These are phyloP conservation scores for Euura lappo DNA, from an alignment of 1,140 invertebrate genomes.

Conservation along the genomic window DNA sequence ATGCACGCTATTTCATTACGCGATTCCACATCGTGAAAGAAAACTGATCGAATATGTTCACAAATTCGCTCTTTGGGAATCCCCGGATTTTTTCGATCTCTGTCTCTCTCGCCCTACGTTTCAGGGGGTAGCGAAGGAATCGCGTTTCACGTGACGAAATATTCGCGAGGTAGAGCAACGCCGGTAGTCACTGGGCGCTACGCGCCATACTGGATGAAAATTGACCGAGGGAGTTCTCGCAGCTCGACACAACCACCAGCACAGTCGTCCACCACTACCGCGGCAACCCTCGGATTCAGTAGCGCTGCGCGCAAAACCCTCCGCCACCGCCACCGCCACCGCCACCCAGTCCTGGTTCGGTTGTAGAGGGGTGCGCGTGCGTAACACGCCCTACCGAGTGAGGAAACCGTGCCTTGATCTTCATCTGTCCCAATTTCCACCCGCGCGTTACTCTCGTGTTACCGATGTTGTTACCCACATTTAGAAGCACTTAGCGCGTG, in stretches of 20 bases:
- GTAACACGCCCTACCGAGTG: background rate
- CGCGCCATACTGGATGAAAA: slow-evolving; percentile 58
- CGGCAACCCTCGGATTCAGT: background rate
- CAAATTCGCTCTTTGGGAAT: too few relatives aligned
- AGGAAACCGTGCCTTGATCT: background rate
- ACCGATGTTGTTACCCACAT: slow-evolving; percentile 6
- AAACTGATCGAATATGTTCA: too few relatives aligned
- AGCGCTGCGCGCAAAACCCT: background rate
- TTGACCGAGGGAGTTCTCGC: slow-evolving; percentile 53
- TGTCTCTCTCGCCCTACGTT: too few relatives aligned
- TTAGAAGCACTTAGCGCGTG: background rate
- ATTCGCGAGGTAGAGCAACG: slow-evolving; percentile 24
- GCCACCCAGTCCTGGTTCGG: too few relatives aligned
- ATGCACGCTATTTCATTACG: too few relatives aligned
- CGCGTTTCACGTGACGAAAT: too few relatives aligned
- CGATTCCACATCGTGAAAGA: too few relatives aligned
- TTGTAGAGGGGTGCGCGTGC: slow-evolving; percentile 10
- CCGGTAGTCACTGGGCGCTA: slow-evolving; percentile 46
- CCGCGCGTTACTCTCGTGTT: background rate
- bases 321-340: background rate
- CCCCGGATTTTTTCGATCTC: too few relatives aligned
- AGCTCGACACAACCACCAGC: slow-evolving; percentile 33
- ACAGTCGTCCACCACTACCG: background rate
- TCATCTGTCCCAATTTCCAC: slow-evolving; percentile 6
- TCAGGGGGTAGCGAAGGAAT: too few relatives aligned